These are phyloP conservation scores for Triplophysa tibetana DNA, from an alignment of 2,113 vertebrate genomes.

Conservation along the genomic window DNA sequence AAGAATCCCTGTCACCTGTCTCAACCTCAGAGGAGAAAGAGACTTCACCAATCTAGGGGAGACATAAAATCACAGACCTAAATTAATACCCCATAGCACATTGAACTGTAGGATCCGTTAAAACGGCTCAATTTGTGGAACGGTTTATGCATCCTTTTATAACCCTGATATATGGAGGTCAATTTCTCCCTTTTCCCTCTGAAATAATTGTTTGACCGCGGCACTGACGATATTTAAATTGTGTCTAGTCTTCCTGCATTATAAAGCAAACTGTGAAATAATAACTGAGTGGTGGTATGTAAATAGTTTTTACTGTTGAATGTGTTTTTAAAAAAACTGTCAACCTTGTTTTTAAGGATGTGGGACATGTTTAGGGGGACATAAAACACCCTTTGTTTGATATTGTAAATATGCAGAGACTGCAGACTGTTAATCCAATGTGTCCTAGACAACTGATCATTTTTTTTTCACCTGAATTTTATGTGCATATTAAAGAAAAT, in stretches of 20 bases:
- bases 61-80: conserved; percentile 2
- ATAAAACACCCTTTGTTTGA: not conserved
- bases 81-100: not conserved
- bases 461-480: conserved; percentile 61
- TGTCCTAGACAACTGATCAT: conserved; percentile 47
- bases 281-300: conserved; percentile 26
- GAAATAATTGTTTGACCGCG: conserved; percentile 5
- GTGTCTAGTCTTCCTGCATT: conserved; percentile 24
- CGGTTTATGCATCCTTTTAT: conserved; percentile 48
- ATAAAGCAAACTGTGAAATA: conserved; percentile 1
- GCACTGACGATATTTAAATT: conserved; percentile 33
- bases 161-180: conserved; percentile 43
- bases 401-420: conserved; percentile 37
- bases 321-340: not conserved
- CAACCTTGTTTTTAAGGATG: not conserved
- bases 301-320: not conserved
- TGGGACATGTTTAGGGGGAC: conserved; percentile 13
- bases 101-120: not conserved
- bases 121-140: conserved; percentile 50
- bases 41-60: conserved; percentile 79
- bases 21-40: conserved; percentile 91
- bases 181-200: not conserved
- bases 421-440: not conserved
- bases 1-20: conserved; percentile 90
- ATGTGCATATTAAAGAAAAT: conserved; percentile 79